phyloP scores from a whole-genome alignment of 2,888 invertebrate species.

The Holacanthella duospinosa region DNA sequence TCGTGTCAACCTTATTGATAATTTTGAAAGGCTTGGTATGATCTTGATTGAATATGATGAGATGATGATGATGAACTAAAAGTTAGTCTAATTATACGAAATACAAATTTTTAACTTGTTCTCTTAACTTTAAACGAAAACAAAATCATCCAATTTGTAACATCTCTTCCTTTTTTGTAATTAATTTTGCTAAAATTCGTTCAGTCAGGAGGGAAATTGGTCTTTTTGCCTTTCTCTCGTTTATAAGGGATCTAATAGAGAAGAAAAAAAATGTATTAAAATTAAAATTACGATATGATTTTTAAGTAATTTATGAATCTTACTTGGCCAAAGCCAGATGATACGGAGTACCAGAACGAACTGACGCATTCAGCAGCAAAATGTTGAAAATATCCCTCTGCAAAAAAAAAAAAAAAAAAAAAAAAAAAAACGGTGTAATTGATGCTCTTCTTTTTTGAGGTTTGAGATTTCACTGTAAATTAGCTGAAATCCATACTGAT shows the following conservation, averaged over 20 bases:
- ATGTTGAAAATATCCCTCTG: conserved; percentile 8
- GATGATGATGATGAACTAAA: too few relatives aligned
- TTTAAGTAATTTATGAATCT: conserved; percentile 9
- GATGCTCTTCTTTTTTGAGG: too few relatives aligned
- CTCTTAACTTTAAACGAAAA: too few relatives aligned
- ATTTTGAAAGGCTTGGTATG: too few relatives aligned
- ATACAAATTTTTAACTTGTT: too few relatives aligned
- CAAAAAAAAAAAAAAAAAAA: neutral
- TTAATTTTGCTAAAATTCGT: neutral
- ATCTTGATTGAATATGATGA: too few relatives aligned
- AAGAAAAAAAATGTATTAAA: neutral
- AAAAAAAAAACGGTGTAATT: too few relatives aligned
- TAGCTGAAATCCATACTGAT: too few relatives aligned
- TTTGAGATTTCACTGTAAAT: too few relatives aligned
- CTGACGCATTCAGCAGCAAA: conserved; percentile 6
- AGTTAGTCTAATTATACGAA: too few relatives aligned
- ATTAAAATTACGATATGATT: neutral
- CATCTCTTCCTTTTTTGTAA: neutral
- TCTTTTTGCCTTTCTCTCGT: conserved; percentile 3
- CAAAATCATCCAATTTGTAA: too few relatives aligned
- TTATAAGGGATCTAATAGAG: neutral
- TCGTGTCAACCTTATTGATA: too few relatives aligned
- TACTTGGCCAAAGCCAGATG: neutral
- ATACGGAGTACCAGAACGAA: neutral
- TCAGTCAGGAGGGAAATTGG: conserved; percentile 5